Base-by-base conservation (phyloP, 1,140 invertebrate genomes). In the Lucilia cuprina region DNA sequence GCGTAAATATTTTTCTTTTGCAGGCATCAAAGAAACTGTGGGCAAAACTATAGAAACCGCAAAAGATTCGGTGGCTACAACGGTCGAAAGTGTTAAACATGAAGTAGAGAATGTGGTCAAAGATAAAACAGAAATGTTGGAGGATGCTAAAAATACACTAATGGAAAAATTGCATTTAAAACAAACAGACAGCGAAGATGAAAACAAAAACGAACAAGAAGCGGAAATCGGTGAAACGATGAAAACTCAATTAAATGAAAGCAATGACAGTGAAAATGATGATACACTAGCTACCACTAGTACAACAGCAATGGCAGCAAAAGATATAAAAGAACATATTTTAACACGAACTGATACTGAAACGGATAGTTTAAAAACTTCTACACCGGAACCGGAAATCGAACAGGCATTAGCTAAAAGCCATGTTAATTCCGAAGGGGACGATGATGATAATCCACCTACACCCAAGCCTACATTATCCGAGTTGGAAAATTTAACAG, bases 341-440 rank as follows among this genome's bases (percentile, higher is more conserved):
- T 9, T 80, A 14, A 87, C 9, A 70, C 88, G 0, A 83, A 88
- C 35, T 78, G 19, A 50, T 77, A 7, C 87, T 86, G 83, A 84
- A 83, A 86, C 85, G 14, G 90, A 91, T 21, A 91, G 90, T 82
- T 82, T 91, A 74, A 91, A 90, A 85, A 91, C 90, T 10, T 87
- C 86, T 0, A 88, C 90, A 8, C 88, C 90, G 3, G 90, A 91
- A 83, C 90, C 90, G 35, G 90, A 91, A 85, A 91, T 91, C 21
- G 90, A 90, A 74, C 84, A 87, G 1, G 88, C 90, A 1, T 65
- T 91, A 84, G 89, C 86, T 25, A 87, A 70, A 19, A n/a, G 19
- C 65, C 9, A 70, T 70, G 17, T 25, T 12, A 19, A 30, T 49
- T 10, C 41, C 2, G n/a, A 21, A 1, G 77, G 49, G 1, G 88